Evolutionary conservation across 2,888 invertebrate species (phyloP), one percentile per base, ranked within the genome.

Genomic region (Amphiduros pacificus): DNA sequence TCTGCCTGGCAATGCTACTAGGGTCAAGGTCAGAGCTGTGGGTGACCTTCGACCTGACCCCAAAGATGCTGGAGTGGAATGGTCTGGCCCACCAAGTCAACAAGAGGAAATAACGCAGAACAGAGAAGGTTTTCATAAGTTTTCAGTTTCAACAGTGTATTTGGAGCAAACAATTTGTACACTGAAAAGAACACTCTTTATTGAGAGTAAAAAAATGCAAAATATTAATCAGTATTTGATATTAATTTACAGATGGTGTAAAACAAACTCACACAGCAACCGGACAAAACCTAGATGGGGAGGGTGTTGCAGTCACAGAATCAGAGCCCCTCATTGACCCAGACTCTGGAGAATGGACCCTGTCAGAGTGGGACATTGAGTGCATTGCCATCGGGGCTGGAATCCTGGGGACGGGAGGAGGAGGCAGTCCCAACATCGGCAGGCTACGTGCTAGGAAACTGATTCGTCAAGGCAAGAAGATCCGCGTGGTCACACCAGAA

Each of bases 401-500:
- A 0, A 76, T 80, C 28, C 63, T 78, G 9, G 79, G 80, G 3
- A 75, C 74, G 61, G 80, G 80, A 2, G 80, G 80, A 0, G 80
- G 80, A 5, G 79, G 77, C 4, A 75, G 67, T 57, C 77, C 79
- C 0, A 68, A 77, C 58, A 27, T 75, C 9, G 78, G 74, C 11
- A 67, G 71, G 53, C 49, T 77, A 11, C 36, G 71, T 9, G 73
- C 73, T 2, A 60, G 71, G 0, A 65, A 67, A 20, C 61, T 67
- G 5, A 44, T 78, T 0, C 61, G 60, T 27, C 63, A 71, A 22
- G 77, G 77, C 0, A 71, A 74, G 59, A 64, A 61, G 54, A 74
- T 78, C 1, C 59, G 73, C 32, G 71, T 80, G n/a, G 62, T 74
- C 0, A 65, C 70, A 2, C 76, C 75, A 11, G 69, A 73, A 22